Evolutionary conservation across 2,888 invertebrate species (phyloP).

Genomic region (Listrodromus nycthemerus): DNA sequence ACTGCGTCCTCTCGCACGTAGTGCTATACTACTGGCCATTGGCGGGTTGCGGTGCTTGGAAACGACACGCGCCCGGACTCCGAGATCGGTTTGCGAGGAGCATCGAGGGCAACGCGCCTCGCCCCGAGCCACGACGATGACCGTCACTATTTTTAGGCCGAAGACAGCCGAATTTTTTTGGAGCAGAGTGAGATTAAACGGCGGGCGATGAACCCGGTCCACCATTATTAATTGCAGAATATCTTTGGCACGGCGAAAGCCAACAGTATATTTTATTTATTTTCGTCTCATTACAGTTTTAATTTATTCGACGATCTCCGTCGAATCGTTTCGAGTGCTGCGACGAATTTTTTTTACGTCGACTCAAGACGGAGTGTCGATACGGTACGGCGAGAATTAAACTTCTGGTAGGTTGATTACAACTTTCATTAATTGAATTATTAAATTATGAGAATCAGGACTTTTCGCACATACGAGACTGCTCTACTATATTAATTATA

Average conservation of each 20-base stretch:
- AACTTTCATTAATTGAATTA: too few relatives aligned
- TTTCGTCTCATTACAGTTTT: too few relatives aligned
- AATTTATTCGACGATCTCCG: too few relatives aligned
- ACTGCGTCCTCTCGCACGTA: conserved; percentile 15
- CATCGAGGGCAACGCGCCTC: not conserved
- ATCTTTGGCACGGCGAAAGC: too few relatives aligned
- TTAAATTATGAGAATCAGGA: too few relatives aligned
- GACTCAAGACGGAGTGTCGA: not conserved
- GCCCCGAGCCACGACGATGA: conserved; percentile 8
- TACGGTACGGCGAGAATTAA: not conserved
- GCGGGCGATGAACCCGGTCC: too few relatives aligned
- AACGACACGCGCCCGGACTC: conserved; percentile 16
- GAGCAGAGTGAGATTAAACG: too few relatives aligned
- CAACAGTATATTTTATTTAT: too few relatives aligned
- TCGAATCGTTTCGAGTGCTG: too few relatives aligned
- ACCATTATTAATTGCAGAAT: too few relatives aligned
- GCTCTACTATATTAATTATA: not conserved
- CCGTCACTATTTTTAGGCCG: conserved; percentile 9
- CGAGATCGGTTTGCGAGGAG: not conserved
- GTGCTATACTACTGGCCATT: conserved; percentile 51
- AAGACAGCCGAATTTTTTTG: not conserved
- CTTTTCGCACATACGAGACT: too few relatives aligned
- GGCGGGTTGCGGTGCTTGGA: conserved; percentile 49
- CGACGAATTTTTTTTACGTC: too few relatives aligned
- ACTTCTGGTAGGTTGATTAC: not conserved